These are phyloP conservation scores for Cotesia chilonis DNA, from an alignment of 1,140 invertebrate species.

Conservation along the genomic window DNA sequence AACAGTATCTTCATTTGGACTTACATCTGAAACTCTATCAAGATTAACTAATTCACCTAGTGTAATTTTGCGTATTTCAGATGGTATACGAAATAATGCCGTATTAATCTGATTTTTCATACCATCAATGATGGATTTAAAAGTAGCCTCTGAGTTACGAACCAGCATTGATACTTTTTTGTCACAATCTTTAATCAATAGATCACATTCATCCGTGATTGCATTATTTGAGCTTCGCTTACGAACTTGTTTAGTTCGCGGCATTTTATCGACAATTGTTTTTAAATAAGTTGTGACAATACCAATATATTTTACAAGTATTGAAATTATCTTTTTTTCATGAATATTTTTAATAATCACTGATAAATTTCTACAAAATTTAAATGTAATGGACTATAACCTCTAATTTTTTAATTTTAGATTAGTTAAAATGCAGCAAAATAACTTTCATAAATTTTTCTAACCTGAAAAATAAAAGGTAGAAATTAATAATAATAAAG, in stretches of 20 bases:
- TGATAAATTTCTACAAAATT: too few species aligned
- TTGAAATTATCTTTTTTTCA: too few species aligned
- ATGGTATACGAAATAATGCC: constrained; percentile 44
- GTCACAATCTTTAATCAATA: constrained; percentile 50
- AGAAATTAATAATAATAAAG: too few species aligned
- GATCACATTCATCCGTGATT: constrained; percentile 39
- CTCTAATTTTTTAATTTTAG: too few species aligned
- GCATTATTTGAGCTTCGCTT: constrained; percentile 36
- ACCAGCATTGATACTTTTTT: constrained; percentile 43
- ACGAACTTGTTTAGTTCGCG: constrained; percentile 49
- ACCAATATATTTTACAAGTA: too few species aligned
- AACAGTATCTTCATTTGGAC: constrained; percentile 38
- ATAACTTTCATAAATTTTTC: too few species aligned
- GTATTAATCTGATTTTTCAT: constrained; percentile 1
- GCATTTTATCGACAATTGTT: constrained; percentile 45
- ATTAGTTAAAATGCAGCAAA: too few species aligned
- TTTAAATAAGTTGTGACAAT: too few species aligned
- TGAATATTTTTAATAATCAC: too few species aligned
- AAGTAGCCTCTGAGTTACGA: constrained; percentile 47
- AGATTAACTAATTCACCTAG: constrained; percentile 43
- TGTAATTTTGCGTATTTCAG: constrained; percentile 48
- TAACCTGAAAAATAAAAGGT: too few species aligned
- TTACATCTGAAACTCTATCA: constrained; percentile 37
- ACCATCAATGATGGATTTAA: constrained; percentile 39
- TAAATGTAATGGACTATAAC: too few species aligned